Base-by-base conservation (phyloP, 2,797 vertebrate genomes). In the Arrhamphus sclerolepis region DNA sequence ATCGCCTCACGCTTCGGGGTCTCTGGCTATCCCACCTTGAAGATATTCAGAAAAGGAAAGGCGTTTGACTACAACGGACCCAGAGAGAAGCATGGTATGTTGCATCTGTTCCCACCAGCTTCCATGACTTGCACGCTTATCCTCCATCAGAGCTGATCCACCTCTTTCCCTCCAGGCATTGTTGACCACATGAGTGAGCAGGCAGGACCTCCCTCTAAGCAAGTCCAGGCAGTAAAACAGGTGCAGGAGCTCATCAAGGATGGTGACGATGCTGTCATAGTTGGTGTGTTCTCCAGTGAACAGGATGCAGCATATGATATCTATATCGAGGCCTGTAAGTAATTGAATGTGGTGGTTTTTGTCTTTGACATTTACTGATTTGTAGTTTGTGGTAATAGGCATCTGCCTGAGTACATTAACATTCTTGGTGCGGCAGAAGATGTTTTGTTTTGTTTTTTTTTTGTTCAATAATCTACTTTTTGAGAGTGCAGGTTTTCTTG, bases 31-130 rank as follows among this genome's bases (percentile, higher is more conserved):
- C 98, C 98, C 38, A 94, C 95, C 4, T 91, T 99, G 56, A 99
- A 98, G 88, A 96, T 99, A 51, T 99, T 99, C 85, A 95, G 98
- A 78, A 97, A 93, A 75, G 97, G 97, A 48, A 98, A 95, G 67
- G 69, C 87, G 48, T 99, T 95, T 0, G 96, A 97, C 22, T 99
- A 99, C 88, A 96, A 89, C 0, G 97, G 98, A n/a, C 98, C 98
- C 20, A 90, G 95, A 85, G 97, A 99, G 81, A 94, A 94, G 72
- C 88, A 93, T 0, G 98, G 98, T 98, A 93, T 1, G 85, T 70
- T 11, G 5, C 21, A 4, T 6, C 13, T 31, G 0, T 6, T 42
- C 6, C 1, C 43, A 1, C 10, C 6, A 1, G 4, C 2, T 46
- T 22, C 19, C 13, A 11, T 44, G 31, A 10, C 31, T 2, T 31